phyloP scores from a whole-genome alignment of 2,888 invertebrate species.

The Campopleginae sp. region DNA sequence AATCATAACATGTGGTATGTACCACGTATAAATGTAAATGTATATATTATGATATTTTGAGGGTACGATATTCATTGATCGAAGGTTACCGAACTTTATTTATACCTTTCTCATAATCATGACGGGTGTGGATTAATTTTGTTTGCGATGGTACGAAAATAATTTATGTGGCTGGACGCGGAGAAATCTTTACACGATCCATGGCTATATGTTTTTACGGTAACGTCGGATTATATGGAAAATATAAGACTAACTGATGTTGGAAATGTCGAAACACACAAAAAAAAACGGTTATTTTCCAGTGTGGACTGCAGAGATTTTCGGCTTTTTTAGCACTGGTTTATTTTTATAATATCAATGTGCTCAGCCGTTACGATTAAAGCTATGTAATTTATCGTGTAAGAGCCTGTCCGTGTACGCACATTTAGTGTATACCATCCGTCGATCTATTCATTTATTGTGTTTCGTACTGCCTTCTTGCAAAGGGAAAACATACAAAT shows the following conservation, averaged over 20 bases:
- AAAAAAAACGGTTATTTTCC: no score
- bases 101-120: neutral
- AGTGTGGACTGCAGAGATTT: no score
- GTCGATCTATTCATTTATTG: conserved; percentile 1
- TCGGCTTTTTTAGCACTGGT: neutral
- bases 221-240: no score
- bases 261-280: no score
- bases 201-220: no score
- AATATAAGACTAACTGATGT: no score
- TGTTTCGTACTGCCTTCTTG: neutral
- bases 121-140: conserved; percentile 5
- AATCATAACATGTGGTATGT: neutral
- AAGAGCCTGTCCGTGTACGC: neutral
- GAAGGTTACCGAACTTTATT: conserved; percentile 18
- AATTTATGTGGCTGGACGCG: conserved; percentile 5
- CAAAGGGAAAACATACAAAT: conserved; percentile 7
- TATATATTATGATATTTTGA: neutral
- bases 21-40: no score
- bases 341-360: conserved; percentile 20
- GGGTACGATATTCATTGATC: neutral
- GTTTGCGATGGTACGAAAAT: conserved; percentile 1
- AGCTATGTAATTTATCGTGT: no score
- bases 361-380: no score
- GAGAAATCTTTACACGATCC: no score
- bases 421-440: neutral